Conservation (phyloP, 2,113 vertebrate species). For the Colius striatus region DNA sequence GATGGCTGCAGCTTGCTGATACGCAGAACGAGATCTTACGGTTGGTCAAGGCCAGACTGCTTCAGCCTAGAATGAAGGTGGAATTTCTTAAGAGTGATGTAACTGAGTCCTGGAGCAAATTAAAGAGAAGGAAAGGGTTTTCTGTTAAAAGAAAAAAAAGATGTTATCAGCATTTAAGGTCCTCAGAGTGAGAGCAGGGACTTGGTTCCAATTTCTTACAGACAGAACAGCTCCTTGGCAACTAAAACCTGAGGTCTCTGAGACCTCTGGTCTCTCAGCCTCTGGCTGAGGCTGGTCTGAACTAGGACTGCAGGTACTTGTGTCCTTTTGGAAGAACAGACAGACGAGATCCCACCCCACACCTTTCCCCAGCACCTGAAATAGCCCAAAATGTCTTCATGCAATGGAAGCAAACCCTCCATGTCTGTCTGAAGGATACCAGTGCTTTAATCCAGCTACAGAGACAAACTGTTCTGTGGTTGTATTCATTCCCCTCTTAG, state of each 20-base stretch:
- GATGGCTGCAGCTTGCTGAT: background rate
- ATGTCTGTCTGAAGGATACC: background rate
- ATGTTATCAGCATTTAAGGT: background rate
- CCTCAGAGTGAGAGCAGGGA: background rate
- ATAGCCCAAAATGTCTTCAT: background rate
- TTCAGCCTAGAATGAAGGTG: background rate
- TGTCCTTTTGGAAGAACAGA: background rate
- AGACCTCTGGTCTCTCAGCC: background rate
- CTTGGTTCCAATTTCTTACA: background rate
- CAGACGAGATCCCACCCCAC: background rate
- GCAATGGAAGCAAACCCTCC: background rate
- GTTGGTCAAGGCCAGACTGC: background rate
- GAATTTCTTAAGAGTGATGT: background rate
- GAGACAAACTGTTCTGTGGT: background rate
- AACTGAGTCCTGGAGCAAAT: background rate
- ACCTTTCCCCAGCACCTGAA: background rate
- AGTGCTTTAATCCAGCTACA: background rate
- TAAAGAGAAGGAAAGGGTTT: background rate
- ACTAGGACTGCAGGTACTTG: background rate
- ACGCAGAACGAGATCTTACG: background rate
- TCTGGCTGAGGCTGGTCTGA: background rate
- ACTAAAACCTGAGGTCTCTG: background rate
- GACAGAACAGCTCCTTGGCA: background rate
- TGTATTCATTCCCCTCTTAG: background rate
- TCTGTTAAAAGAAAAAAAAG: no score